Evolutionary conservation across 2,888 invertebrate genomes (phyloP), one percentile per base, ranked within the genome.

Genomic region (Pyrochroa serraticornis): DNA sequence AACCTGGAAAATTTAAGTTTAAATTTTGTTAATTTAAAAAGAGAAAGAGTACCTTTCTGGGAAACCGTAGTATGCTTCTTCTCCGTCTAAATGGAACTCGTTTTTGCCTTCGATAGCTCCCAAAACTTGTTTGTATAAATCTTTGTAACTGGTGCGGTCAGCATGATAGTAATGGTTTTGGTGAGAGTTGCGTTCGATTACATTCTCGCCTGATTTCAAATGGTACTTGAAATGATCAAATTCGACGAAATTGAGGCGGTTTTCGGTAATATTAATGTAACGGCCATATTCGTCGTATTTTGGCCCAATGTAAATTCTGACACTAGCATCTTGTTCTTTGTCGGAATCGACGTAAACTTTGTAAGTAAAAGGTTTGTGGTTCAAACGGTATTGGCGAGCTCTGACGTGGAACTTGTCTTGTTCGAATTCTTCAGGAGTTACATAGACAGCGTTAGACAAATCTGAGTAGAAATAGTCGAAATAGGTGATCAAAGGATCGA

Each of bases 261-360:
- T 84, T 9, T 85, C 79, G 58, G 82, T 80, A 9, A 88, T 71
- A 58, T 78, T 77, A 13, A 85, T 70, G 30, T 79, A 77, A 61
- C 81, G 82, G 39, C 82, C 83, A 42, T 82, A 81, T 63, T 82
- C 80, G 70, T 88, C 85, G 71, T 84, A 86, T 76, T 88, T 89
- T 6, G 90, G 90, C 62, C 87, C 90, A 34, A 90, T 69, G 82
- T 86, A 91, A 14, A 88, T 77, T 65, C 86, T 86, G 52, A 90
- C 75, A 8, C 84, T 81, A 1, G 84, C 87, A 59, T 85, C 82
- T 34, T 79, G 79, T 6, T 81, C 78, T 61, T 84, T 82, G 45
- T 87, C 85, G 50, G 88, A 83, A 50, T 82, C 82, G 12, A 90
- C 77, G 37, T 83, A 79, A 64, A 89, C 77, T 55, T 81, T 82